phyloP scores from a whole-genome alignment of 2,797 vertebrate species.

The Ficedula albicollis region DNA sequence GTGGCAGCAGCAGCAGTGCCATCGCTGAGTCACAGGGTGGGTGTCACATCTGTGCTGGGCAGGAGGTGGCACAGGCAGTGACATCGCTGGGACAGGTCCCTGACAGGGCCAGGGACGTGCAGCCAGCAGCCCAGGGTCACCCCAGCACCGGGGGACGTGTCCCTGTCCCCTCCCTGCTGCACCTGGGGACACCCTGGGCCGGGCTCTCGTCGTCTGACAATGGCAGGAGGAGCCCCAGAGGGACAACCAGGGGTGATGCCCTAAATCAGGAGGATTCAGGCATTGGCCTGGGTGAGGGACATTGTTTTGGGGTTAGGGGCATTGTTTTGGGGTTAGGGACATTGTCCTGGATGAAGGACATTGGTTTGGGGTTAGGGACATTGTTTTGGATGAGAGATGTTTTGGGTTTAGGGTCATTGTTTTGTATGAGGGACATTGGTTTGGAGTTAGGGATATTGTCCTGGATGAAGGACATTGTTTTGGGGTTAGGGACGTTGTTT shows the following conservation, averaged over 20 bases:
- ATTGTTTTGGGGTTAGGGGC: fast-evolving
- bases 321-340: too few species aligned
- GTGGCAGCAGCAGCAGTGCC: neutral
- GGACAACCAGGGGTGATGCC: fast-evolving
- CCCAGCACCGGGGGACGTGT: fast-evolving
- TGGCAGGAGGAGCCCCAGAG: neutral
- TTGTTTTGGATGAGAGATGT: neutral
- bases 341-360: neutral
- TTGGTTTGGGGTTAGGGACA: neutral
- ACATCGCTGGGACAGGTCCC: neutral
- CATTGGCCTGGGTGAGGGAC: fast-evolving
- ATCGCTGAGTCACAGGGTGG: neutral
- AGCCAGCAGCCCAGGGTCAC: neutral
- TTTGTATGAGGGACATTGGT: neutral
- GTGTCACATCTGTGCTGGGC: neutral
- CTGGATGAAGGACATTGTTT: too few species aligned
- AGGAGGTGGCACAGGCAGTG: neutral
- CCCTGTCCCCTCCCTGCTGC: neutral
- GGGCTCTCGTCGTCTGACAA: neutral
- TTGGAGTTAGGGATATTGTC: too few species aligned
- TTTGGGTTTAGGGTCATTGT: neutral
- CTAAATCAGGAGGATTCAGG: neutral
- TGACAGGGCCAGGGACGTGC: fast-evolving
- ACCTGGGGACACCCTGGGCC: neutral
- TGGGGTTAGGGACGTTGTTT: neutral